A percentile compares a stretch with the other conserved stretches of the same genome.
Evolutionary conservation across 2,113 vertebrate species (phyloP).

Genomic region (Zosterops borbonicus): DNA sequence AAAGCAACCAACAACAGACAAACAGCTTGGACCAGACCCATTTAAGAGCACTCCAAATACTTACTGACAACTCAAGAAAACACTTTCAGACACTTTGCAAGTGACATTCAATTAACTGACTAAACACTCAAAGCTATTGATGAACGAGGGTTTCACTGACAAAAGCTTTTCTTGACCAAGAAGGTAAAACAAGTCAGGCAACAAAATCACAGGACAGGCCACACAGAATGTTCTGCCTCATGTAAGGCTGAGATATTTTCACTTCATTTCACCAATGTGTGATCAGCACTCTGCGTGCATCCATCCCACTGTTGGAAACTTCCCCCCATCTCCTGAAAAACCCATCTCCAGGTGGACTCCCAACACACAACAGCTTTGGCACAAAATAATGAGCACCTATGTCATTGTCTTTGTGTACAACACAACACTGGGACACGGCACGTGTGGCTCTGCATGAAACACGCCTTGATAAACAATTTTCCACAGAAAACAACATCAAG

Average conservation of each 20-base stretch:
- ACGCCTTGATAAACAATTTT: neutral
- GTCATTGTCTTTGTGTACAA: neutral
- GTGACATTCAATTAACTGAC: neutral
- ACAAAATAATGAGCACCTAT: neutral
- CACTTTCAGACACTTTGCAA: neutral
- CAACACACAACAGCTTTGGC: neutral
- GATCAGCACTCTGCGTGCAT: neutral
- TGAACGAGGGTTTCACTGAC: accelerated
- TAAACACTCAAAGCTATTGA: neutral
- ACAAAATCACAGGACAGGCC: neutral
- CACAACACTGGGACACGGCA: neutral
- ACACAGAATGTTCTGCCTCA: neutral
- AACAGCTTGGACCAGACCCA: neutral
- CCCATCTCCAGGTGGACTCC: neutral
- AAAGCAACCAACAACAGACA: neutral
- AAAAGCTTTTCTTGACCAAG: neutral
- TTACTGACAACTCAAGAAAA: neutral
- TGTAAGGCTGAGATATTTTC: neutral
- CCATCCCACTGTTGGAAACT: neutral
- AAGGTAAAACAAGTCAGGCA: neutral
- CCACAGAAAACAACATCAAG: neutral
- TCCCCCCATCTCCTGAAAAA: neutral
- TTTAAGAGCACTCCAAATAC: neutral
- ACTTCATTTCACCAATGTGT: neutral
- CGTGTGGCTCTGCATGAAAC: neutral